phyloP scores from a whole-genome alignment of 2,888 invertebrate species.

The Listrodromus nycthemerus region DNA sequence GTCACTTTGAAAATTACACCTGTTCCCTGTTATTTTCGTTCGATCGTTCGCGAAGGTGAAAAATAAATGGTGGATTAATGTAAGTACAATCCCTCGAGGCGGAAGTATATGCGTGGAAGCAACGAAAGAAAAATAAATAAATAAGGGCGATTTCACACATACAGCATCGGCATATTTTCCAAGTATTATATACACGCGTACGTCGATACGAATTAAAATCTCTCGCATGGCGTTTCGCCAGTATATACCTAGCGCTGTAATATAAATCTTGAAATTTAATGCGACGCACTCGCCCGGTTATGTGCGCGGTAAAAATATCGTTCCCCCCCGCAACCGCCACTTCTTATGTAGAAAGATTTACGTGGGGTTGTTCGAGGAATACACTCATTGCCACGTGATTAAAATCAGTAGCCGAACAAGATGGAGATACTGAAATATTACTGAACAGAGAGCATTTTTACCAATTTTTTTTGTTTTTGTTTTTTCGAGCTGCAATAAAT shows the following conservation, averaged over 20 bases:
- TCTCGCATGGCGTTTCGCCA: background rate
- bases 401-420: conserved; percentile 35
- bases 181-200: conserved; percentile 33
- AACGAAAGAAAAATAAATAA: conserved; percentile 25
- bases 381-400: conserved; percentile 61
- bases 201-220: conserved; percentile 66
- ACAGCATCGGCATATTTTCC: conserved; percentile 45
- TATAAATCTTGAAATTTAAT: conserved; percentile 68
- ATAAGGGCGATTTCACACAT: conserved; percentile 28
- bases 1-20: conserved; percentile 64
- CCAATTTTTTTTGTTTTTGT: too few species aligned
- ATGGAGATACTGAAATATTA: conserved; percentile 4
- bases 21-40: conserved; percentile 64
- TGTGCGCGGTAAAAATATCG: conserved; percentile 44
- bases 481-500: too few species aligned
- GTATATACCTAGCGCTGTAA: conserved; percentile 50
- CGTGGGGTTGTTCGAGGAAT: conserved; percentile 62
- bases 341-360: conserved; percentile 45
- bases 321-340: background rate
- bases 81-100: conserved; percentile 65
- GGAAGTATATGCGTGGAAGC: conserved; percentile 42
- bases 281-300: conserved; percentile 64
- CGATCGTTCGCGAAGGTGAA: conserved; percentile 59
- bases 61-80: conserved; percentile 65
- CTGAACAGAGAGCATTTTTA: background rate